Percentiles rank a stretch among this genome's conserved stretches.
These are phyloP conservation scores for Eupeodes luniger DNA, from an alignment of 2,888 invertebrate species.

Conservation along the genomic window DNA sequence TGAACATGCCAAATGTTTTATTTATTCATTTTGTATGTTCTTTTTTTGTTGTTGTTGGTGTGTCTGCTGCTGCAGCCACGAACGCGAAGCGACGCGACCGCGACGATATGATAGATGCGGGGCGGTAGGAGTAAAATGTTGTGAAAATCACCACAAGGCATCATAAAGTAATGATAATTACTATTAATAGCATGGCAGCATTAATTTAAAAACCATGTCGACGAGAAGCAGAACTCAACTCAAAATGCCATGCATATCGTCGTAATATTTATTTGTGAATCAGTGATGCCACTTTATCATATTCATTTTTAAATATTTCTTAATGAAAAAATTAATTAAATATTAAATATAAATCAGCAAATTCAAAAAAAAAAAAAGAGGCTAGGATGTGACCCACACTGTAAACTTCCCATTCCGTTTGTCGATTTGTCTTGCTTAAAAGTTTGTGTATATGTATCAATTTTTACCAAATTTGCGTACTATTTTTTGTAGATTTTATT, in stretches of 20 bases:
- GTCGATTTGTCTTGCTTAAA: too few species aligned
- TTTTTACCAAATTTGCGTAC: too few species aligned
- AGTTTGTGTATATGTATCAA: too few species aligned
- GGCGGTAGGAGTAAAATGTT: conserved; percentile 9
- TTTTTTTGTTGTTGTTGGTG: neutral
- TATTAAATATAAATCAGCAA: too few species aligned
- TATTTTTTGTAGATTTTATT: too few species aligned
- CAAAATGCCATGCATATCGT: conserved; percentile 29
- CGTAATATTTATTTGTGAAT: neutral
- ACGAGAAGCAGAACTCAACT: conserved; percentile 41
- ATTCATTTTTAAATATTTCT: too few species aligned
- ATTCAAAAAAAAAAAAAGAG: too few species aligned
- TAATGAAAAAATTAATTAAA: too few species aligned
- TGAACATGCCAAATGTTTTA: conserved; percentile 43
- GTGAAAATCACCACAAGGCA: conserved; percentile 56
- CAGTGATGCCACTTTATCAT: conserved; percentile 1
- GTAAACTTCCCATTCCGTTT: too few species aligned
- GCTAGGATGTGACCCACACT: too few species aligned
- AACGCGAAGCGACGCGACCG: neutral
- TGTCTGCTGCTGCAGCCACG: neutral
- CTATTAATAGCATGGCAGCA: conserved; percentile 54
- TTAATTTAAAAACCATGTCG: conserved; percentile 69
- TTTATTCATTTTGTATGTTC: conserved; percentile 21
- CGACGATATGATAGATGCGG: too few species aligned
- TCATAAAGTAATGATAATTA: conserved; percentile 64